Evolutionary conservation across 2,888 invertebrate species (phyloP).

Genomic region (Lissonota sp.): DNA sequence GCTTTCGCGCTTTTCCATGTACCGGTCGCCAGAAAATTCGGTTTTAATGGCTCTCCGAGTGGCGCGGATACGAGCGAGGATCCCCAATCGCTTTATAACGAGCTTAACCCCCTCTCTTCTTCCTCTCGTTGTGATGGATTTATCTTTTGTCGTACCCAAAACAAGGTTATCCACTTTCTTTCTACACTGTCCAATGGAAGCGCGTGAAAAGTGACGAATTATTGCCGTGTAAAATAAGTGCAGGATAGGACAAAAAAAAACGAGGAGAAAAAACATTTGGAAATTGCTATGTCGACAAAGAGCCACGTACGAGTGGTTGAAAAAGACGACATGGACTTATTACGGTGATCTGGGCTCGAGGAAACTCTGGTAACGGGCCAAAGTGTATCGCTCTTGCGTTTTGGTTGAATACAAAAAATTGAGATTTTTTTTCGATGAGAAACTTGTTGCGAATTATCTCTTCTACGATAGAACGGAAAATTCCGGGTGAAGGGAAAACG

Average conservation of each 20-base stretch:
- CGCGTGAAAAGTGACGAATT: constrained; percentile 59
- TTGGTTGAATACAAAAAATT: constrained; percentile 9
- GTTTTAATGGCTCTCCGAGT: constrained; percentile 69
- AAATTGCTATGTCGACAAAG: neutral
- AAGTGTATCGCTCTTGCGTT: constrained; percentile 42
- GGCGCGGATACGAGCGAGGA: constrained; percentile 62
- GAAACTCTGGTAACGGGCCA: constrained; percentile 53
- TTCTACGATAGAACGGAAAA: constrained; percentile 5
- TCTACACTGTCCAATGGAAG: constrained; percentile 56
- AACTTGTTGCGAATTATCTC: constrained; percentile 47
- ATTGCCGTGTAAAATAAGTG: neutral
- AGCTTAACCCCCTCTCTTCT: constrained; percentile 24
- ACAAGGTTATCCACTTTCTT: constrained; percentile 11
- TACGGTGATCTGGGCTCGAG: constrained; percentile 1
- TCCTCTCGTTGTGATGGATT: constrained; percentile 24
- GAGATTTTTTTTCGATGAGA: constrained; percentile 21
- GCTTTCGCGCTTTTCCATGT: constrained; percentile 36
- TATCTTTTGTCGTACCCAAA: constrained; percentile 29
- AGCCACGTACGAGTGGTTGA: too few relatives aligned
- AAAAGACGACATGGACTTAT: neutral
- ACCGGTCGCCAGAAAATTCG: constrained; percentile 70
- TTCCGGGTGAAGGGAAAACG: neutral
- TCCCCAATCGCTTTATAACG: constrained; percentile 58
- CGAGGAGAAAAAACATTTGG: too few relatives aligned
- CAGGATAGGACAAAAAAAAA: neutral